Evolutionary conservation across 2,113 vertebrate species (phyloP), one percentile per base, ranked within the genome.

Genomic region (Halichoeres trimaculatus): DNA sequence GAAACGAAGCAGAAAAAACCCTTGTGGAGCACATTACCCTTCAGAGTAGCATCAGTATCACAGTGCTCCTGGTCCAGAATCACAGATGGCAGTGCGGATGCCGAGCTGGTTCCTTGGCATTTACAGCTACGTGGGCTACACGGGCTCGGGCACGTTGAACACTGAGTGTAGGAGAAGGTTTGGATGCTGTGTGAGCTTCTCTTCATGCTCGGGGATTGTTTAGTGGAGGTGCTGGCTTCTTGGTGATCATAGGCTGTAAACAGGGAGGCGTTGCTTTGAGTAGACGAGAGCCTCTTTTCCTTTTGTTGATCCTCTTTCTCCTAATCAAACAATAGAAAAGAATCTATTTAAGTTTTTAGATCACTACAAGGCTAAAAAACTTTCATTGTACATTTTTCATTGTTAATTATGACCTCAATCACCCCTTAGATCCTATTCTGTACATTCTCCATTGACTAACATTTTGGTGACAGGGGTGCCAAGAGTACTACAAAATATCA

Each of bases 201-300:
- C 58, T 91, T 96, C 67, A 94, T 82, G 63, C 92, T 92, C 55
- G 92, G 92, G 59, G 94, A 89, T 50, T 95, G 91, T 40, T 95
- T 94, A 36, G 94, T 92, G 43, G 96, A 97, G 24, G 96, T 95
- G 4, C 94, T 94, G 48, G 96, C 95, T 67, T 93, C 88, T 76
- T 89, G 83, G 53, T 55, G 22, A 61, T 81, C 83, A 73, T 54
- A 55, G 54, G 66, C 68, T 60, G 82, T 68, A 70, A 61, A 70
- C 19, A 48, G 70, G 63, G 50, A 35, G 1, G 60, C 1, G 13
- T 52, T 50, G 43, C 41, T 59, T 22, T 40, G 67, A 22, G 70
- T 13, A 50, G 75, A 51, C 34, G 70, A 79, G 53, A 72, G 38
- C 23, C 23, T 67, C 20, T 20, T 77, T 19, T 88, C 76, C 30